Base-by-base conservation (phyloP, 2,113 vertebrate species). In the Psophia crepitans region DNA sequence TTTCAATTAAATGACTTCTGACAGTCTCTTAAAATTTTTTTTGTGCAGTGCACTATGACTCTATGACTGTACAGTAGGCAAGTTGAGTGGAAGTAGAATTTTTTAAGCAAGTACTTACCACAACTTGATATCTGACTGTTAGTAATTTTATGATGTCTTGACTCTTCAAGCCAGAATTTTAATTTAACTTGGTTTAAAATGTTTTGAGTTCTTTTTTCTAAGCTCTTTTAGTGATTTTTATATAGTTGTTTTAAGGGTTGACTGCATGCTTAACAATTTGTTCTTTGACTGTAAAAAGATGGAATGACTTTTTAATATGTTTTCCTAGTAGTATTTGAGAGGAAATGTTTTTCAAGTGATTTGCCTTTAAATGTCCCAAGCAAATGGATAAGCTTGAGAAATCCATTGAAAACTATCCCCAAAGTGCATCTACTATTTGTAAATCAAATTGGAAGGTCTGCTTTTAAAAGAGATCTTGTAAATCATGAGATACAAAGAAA, bases 401-500 rank as follows among this genome's bases (percentile, higher is more conserved):
- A 83, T 64, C 51, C 71, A 93, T 90, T 94, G 96, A 82, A 95
- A 95, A 91, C 49, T 83, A 49, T 74, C 41, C 79, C 63, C 41
- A 83, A 87, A 90, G 63, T 60, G 21, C 64, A 84, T 92, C 96
- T 93, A 84, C 39, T 87, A 63, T 92, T 95, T 94, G 64, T 81
- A 74, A 58, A 63, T 70, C 41, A 86, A 90, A 74, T 58, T 2
- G 32, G 92, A 96, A 92, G 54, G 7, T 56, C 60, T 75, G 24
- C 74, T 84, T 89, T 95, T 85, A 89, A 84, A 96, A 82, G 4
- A 91, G 87, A 35, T n/a, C 4, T 85, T 57, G 81, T 86, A 96
- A 90, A 91, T 96, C 70, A 70, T 27, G 58, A 82, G n/a, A 84
- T 74, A 94, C 63, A 92, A 94, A 69, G 51, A 12, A 90, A 26